Base-by-base conservation (phyloP, 2,888 invertebrate species). In the Mythimna impura region DNA sequence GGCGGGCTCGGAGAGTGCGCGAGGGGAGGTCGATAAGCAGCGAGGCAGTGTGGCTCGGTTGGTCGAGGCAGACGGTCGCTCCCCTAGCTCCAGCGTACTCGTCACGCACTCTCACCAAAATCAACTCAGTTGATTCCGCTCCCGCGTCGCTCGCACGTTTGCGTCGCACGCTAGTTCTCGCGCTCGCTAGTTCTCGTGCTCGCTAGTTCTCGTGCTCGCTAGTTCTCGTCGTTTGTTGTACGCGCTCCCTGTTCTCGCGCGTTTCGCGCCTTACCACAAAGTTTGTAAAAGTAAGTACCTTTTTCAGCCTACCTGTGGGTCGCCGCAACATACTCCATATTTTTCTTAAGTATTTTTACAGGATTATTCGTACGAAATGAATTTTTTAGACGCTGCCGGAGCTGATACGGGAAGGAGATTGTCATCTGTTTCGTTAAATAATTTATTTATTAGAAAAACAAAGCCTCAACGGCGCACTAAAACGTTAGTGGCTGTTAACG, bases 11-110 rank as follows among this genome's bases (percentile, higher is more conserved):
- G 82, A 80, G 86, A 85, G 83, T 85, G 87, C 89, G 90, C 89
- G 91, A 88, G 89, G 91, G 89, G 94, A 91, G 94, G 95, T 94
- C 95, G 95, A 95, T 95, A 95, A 91, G 92, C 93, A 93, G 95
- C 94, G 91, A 91, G 89, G 87, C 87, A 93, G 95, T 94, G 92
- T 91, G 89, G 87, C 87, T 83, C 86, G 88, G 86, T 86, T 85
- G 86, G 80, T 90, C 86, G 85, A 76, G 79, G 90, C 80, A 89
- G 84, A 71, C 87, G 87, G 91, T 89, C 91, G 93, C 88, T 82
- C 30, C 72, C 47, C 40, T 67, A 20, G 71, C 63, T 25, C 34
- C 57, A 30, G 65, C 20, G 60, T 65, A 36, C 54, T 67, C 50
- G 60, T 40, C 66, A 71, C 87, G 85, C 79, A 78, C 72, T 74